phyloP scores from a whole-genome alignment of 1,140 invertebrate species.

The Drosophila mayri region DNA sequence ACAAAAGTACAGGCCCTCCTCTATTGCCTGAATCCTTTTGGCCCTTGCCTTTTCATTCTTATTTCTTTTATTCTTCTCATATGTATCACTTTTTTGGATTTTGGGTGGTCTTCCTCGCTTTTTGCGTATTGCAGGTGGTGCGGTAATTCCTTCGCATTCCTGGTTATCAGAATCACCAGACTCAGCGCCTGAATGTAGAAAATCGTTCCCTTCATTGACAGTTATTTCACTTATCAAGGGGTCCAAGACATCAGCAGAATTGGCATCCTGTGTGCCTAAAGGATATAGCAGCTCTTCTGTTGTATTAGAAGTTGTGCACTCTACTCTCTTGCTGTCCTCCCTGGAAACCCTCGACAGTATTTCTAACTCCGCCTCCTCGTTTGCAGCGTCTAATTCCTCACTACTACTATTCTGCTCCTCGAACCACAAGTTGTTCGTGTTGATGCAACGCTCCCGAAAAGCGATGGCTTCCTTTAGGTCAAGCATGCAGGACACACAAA shows the following conservation, averaged over 20 bases:
- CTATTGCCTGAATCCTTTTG: background rate
- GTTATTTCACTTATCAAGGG: constrained; percentile 9
- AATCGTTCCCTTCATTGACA: background rate
- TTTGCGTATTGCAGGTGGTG: background rate
- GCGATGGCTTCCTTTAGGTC: constrained; percentile 43
- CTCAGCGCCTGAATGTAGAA: background rate
- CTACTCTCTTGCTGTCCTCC: background rate
- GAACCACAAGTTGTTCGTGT: constrained; percentile 12
- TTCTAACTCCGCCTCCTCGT: background rate
- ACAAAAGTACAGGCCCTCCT: constrained; percentile 23
- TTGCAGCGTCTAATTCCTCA: too few species aligned
- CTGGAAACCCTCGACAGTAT: background rate
- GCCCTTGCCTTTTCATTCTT: background rate
- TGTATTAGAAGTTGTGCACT: background rate
- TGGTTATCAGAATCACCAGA: background rate
- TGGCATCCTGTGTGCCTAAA: background rate
- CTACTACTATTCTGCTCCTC: background rate
- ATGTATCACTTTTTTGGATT: background rate
- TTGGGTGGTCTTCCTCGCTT: constrained; percentile 1
- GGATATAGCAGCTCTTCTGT: background rate
- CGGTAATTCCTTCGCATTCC: background rate
- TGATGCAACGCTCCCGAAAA: constrained; percentile 47
- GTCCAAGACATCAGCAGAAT: background rate
- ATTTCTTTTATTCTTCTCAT: background rate
- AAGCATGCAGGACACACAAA: constrained; percentile 42